Evolutionary conservation across 1,140 invertebrate species (phyloP).

Genomic region (Capitella teleta): DNA sequence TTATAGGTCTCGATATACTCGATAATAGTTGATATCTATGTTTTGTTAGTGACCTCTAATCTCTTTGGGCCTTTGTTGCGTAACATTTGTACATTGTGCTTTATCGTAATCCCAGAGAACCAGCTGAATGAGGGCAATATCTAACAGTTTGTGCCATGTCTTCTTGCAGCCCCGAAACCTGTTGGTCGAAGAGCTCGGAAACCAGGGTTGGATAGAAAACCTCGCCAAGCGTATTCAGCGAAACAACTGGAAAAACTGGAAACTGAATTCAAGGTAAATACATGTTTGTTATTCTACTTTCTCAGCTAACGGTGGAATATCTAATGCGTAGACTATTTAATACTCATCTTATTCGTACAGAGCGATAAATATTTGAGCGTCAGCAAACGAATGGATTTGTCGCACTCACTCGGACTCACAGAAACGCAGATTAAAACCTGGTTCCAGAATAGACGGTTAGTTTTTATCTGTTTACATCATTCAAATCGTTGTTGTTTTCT

Average conservation of each 20-base stretch:
- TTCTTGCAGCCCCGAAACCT: conserved; percentile 60
- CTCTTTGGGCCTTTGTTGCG: too few species aligned
- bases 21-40: too few species aligned
- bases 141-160: too few species aligned
- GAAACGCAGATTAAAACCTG: conserved; percentile 97
- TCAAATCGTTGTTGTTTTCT: too few species aligned
- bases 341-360: conserved; percentile 31
- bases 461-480: too few species aligned
- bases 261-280: conserved; percentile 68
- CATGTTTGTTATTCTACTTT: neutral
- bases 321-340: neutral
- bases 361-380: conserved; percentile 90
- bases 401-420: conserved; percentile 72
- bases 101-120: too few species aligned
- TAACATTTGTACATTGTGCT: too few species aligned
- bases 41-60: too few species aligned
- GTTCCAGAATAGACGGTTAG: conserved; percentile 74
- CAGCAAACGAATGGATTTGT: conserved; percentile 83
- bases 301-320: neutral
- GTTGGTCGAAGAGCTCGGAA: conserved; percentile 64
- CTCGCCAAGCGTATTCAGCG: conserved; percentile 85
- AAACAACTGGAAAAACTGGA: conserved; percentile 83
- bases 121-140: too few species aligned
- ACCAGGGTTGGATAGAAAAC: conserved; percentile 79
- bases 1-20: too few species aligned